A percentile compares a stretch with the other conserved stretches of the same genome.
These are phyloP conservation scores for Pristionchus arcanus DNA, from an alignment of 2,888 invertebrate species.

Conservation along the genomic window DNA sequence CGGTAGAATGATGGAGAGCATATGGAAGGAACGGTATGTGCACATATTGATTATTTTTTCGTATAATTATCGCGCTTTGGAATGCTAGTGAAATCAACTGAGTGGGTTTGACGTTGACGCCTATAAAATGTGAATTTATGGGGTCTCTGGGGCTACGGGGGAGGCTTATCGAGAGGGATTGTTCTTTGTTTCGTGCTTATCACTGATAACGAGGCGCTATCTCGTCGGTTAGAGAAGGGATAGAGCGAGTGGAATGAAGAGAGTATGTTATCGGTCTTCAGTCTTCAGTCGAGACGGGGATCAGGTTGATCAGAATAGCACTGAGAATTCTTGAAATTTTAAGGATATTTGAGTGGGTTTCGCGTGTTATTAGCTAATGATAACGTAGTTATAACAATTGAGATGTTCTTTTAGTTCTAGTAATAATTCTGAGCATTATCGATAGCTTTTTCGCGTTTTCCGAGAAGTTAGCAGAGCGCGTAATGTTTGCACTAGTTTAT, in stretches of 20 bases:
- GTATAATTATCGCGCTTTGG: too few relatives aligned
- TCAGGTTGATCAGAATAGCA: not conserved
- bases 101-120: not conserved
- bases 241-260: too few relatives aligned
- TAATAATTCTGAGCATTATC: too few relatives aligned
- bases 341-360: not conserved
- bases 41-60: not conserved
- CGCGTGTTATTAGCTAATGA: not conserved
- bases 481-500: conserved; percentile 21
- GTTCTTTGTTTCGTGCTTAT: conserved; percentile 2
- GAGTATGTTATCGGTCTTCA: conserved; percentile 22
- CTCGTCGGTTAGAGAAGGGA: too few relatives aligned
- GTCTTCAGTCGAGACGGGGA: conserved; percentile 35
- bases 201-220: not conserved
- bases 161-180: not conserved
- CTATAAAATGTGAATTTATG: conserved; percentile 3
- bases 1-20: conserved; percentile 3
- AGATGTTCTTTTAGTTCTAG: too few relatives aligned
- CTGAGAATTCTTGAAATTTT: not conserved
- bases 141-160: not conserved
- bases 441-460: too few relatives aligned
- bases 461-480: not conserved
- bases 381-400: not conserved
- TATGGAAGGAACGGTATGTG: conserved; percentile 3
- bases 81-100: too few relatives aligned